These are phyloP conservation scores for Gymnothorax javanicus DNA, from an alignment of 2,797 vertebrate genomes.

Conservation along the genomic window DNA sequence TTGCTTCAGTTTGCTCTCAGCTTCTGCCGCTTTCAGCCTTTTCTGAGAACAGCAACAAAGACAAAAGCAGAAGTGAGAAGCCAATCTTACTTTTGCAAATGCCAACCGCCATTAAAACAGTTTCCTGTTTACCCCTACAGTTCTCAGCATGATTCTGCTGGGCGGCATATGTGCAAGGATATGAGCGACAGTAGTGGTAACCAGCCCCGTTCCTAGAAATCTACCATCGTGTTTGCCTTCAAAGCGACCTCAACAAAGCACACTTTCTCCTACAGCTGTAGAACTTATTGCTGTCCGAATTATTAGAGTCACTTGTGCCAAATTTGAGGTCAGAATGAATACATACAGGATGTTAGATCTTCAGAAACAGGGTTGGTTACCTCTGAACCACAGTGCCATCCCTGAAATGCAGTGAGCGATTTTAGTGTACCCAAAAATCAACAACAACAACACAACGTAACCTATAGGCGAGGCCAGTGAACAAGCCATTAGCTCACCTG, in stretches of 20 bases:
- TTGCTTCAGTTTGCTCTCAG: slow-evolving; percentile 97
- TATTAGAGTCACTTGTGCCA: too few relatives aligned
- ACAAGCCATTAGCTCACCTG: slow-evolving; percentile 68
- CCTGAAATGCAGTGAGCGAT: neutral
- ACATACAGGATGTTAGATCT: too few relatives aligned
- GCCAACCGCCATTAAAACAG: neutral
- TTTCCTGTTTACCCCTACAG: neutral
- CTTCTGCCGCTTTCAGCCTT: slow-evolving; percentile 95
- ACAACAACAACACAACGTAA: neutral
- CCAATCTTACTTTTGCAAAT: too few relatives aligned
- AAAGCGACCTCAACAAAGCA: too few relatives aligned
- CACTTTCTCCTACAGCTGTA: too few relatives aligned
- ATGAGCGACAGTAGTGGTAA: too few relatives aligned
- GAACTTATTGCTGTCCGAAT: too few relatives aligned
- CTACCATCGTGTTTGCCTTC: too few relatives aligned
- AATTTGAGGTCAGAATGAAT: too few relatives aligned
- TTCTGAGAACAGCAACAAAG: slow-evolving; percentile 73
- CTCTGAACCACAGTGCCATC: neutral
- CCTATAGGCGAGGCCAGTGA: neutral
- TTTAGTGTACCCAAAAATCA: neutral
- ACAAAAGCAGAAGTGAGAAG: neutral
- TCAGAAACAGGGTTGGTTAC: too few relatives aligned
- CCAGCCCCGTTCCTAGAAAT: too few relatives aligned
- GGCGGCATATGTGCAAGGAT: too few relatives aligned
- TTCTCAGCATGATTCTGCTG: neutral